Evolutionary conservation across 2,888 invertebrate species (phyloP), one percentile per base, ranked within the genome.

Genomic region (Tyria jacobaeae): DNA sequence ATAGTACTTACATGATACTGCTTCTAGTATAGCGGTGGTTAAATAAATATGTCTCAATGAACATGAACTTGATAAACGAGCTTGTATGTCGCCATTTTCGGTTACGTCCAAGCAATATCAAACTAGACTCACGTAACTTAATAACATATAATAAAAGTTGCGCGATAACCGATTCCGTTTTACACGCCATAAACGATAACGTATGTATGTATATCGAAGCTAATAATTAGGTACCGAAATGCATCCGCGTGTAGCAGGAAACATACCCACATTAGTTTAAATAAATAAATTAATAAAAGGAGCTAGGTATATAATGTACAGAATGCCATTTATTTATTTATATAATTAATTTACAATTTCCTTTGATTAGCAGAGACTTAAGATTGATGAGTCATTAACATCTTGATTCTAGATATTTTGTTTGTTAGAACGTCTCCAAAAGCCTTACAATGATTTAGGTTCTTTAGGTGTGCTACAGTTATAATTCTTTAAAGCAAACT

Each of bases 321-420:
- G 80, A 76, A 79, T 73, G 66, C 67, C 67, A 75, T 78, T 77
- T 70, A 78, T 77, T 78, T 80, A 73, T 77, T 79, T 70, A 69
- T 66, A 65, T 41, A 66, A 60, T 68, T 68, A 73, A 73, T 66
- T 66, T 55, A 64, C 64, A 62, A 75, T 75, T 71, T 75, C 75
- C 75, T 71, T 74, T 62, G 63, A 66, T 69, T 69, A 66, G 48
- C 55, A 51, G 54, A 47, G 64, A 68, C 66, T 73, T 57, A 58
- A 62, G 47, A 53, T 37, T 60, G 51, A 67, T 63, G 69, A 67
- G 50, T 64, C 41, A 60, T 56, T 66, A 35, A 24, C 25, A 39
- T 39, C 15, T 10, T n/a, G 15, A 39, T 39, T 39, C 15, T 10
- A 10, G 15, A 39, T 39, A 24, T 53, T 35, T 39, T 53, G n/a